A percentile compares a stretch with the other conserved stretches of the same genome.
phyloP scores from a whole-genome alignment of 2,888 invertebrate genomes.

The Automeris io region DNA sequence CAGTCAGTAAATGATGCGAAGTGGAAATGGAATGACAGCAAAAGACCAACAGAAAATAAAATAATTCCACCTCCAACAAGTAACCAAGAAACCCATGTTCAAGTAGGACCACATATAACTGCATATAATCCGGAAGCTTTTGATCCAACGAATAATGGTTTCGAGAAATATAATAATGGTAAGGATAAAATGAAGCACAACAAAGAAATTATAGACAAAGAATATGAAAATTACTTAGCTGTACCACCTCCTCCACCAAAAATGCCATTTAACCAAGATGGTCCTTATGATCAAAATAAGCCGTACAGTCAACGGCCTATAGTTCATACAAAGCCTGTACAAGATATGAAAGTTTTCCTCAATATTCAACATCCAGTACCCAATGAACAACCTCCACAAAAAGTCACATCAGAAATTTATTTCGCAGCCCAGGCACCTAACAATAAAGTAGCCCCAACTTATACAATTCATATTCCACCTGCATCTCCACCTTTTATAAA shows the following conservation, averaged over 20 bases:
- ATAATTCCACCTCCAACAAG: conserved; percentile 64
- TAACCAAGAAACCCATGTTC: conserved; percentile 64
- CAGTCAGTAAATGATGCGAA: conserved; percentile 43
- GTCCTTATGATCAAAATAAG: conserved; percentile 46
- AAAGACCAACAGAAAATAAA: conserved; percentile 41
- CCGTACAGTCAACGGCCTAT: conserved; percentile 55
- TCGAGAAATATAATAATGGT: conserved; percentile 42
- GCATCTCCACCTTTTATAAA: conserved; percentile 29
- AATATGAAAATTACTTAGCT: conserved; percentile 67
- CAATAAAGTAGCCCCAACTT: conserved; percentile 53
- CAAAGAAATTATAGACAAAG: conserved; percentile 61
- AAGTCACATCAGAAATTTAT: conserved; percentile 71
- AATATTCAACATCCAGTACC: conserved; percentile 65
- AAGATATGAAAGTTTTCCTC: conserved; percentile 67
- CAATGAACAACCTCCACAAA: conserved; percentile 52
- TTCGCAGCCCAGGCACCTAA: conserved; percentile 63
- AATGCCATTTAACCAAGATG: conserved; percentile 45
- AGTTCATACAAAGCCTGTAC: conserved; percentile 60
- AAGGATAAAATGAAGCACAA: conserved; percentile 40
- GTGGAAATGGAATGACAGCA: conserved; percentile 53
- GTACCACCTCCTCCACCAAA: conserved; percentile 71
- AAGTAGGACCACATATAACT: conserved; percentile 65
- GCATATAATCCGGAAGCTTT: conserved; percentile 58
- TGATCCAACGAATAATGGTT: conserved; percentile 43
- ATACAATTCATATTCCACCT: conserved; percentile 58